Conservation (phyloP, 64 coral and sea anemone species). For the Stichodactyla helianthus region DNA sequence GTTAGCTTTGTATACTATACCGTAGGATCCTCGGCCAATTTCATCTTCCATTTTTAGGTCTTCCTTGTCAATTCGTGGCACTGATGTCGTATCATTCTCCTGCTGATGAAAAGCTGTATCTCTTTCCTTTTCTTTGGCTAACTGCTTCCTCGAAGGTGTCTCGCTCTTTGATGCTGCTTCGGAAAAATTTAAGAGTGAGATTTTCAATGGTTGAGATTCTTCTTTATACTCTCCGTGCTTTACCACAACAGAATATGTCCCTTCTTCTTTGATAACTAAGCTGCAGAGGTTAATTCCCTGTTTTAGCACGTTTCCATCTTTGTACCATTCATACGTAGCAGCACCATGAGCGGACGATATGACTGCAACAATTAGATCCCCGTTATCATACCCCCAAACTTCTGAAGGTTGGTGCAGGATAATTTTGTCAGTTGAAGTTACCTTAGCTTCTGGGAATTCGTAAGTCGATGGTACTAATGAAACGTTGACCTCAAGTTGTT, state of each 20-base stretch:
- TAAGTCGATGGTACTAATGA: too few species aligned
- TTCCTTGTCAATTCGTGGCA: conserved; percentile 46
- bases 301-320: conserved; percentile 17
- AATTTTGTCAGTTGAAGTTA: background rate
- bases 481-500: too few species aligned
- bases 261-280: conserved; percentile 16
- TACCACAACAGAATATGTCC: conserved; percentile 42
- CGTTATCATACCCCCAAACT: conserved; percentile 45
- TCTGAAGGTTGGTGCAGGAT: conserved; percentile 34
- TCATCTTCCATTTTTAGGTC: conserved; percentile 54
- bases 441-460: too few species aligned
- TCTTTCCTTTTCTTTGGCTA: background rate
- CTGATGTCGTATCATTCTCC: background rate
- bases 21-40: conserved; percentile 56
- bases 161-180: too few species aligned
- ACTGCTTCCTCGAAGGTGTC: too few species aligned
- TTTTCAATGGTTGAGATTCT: conserved; percentile 19
- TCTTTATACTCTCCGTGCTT: conserved; percentile 5
- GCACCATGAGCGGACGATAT: conserved; percentile 34
- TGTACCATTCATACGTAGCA: conserved; percentile 42
- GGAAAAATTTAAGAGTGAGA: background rate
- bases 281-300: conserved; percentile 15
- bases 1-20: conserved; percentile 48
- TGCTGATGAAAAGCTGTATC: background rate
- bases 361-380: conserved; percentile 31